A percentile compares a stretch with the other conserved stretches of the same genome.
Conservation (phyloP, 2,888 invertebrate species). For the Cephus nigrinus region DNA sequence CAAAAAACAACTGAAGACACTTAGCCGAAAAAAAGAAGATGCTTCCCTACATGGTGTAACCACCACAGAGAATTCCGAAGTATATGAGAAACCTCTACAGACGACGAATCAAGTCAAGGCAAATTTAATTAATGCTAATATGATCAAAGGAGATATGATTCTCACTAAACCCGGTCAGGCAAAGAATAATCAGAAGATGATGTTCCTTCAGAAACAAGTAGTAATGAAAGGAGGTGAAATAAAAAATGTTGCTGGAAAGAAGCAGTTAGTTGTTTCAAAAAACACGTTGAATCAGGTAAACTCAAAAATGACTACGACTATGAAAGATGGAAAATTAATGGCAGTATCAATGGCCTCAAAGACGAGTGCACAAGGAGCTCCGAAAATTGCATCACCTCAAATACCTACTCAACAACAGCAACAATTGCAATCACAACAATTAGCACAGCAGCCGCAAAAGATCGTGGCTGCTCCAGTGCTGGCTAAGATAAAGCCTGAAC, state of each 20-base stretch:
- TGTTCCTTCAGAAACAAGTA: constrained; percentile 58
- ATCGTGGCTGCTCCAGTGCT: constrained; percentile 30
- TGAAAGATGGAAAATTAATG: constrained; percentile 50
- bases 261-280: constrained; percentile 48
- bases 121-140: constrained; percentile 67
- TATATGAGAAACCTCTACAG: constrained; percentile 50
- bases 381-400: constrained; percentile 7
- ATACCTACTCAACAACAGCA: constrained; percentile 13
- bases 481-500: constrained; percentile 59
- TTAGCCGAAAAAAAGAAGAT: constrained; percentile 55
- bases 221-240: constrained; percentile 52
- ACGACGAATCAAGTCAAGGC: constrained; percentile 67
- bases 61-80: neutral
- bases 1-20: constrained; percentile 47
- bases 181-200: constrained; percentile 53
- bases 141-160: constrained; percentile 63
- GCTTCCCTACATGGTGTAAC: neutral
- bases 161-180: constrained; percentile 60
- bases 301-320: constrained; percentile 36
- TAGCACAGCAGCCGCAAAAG: constrained; percentile 9
- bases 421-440: constrained; percentile 16
- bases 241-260: constrained; percentile 46
- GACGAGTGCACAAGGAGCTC: constrained; percentile 21
- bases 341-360: constrained; percentile 24
- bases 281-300: constrained; percentile 30